Base-by-base conservation (phyloP, 30 jellyfish, hydroid and myxozoan species). In the Sanderia malayensis region DNA sequence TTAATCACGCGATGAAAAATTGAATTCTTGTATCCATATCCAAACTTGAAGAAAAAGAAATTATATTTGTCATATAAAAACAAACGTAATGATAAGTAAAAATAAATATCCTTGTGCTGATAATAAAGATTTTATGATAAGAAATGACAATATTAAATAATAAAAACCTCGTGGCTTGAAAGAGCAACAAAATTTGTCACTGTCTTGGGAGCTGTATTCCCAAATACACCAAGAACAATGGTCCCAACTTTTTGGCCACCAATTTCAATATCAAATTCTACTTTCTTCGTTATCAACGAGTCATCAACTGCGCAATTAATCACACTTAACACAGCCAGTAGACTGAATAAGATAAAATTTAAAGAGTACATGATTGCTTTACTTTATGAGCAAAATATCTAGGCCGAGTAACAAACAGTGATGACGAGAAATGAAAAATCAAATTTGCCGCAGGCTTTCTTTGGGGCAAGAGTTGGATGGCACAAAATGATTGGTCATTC, bases 161-260 rank as follows among this genome's bases (percentile, higher is more conserved):
- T 2, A 24, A 46, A 1, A 34, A 64, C 87, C 82, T 71, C 87
- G 26, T 61, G 41, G 33, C 80, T 72, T 3, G 87, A 76, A 6
- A 72, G 58, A 4, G 95, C 87, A 13, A 71, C 95, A 61, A 85
- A 85, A 71, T 85, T 85, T 28, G 95, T 65, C 31, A 85, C 95
- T 4, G 95, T 85, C 60, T 85, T 85, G 32, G 95, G 95, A 4
- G 85, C 95, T 7, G 77, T 61, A 27, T 76, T 30, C 17, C 95
- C 95, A 47, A 85, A 85, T 26, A 85, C 52, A 32, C 95, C 95
- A 58, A 85, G 61, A 45, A 74, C 65, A 30, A 85, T 67, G 22
- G 61, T 62, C 28, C 94, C 94, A 45, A 37, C 94, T 25, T 46
- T 70, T 11, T 21, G 71, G 18, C 67, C 79, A 27, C 94, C 94